Percentiles rank a stretch among this genome's conserved stretches.
Conservation (phyloP, 2,113 vertebrate genomes). For the Pachypanchax playfairii region DNA sequence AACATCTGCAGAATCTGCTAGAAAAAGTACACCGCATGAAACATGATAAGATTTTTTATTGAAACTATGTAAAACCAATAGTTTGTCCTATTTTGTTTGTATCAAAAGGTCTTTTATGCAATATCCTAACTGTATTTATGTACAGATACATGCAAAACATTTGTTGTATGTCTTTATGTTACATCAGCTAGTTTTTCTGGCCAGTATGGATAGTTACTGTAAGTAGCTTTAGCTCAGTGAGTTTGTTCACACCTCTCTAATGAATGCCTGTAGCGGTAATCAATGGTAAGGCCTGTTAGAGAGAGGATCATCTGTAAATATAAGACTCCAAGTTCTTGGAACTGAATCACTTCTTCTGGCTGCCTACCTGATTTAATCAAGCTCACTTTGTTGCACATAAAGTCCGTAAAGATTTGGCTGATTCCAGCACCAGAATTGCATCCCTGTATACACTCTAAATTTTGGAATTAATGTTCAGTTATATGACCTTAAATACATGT, state of each 20-base stretch:
- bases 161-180: not conserved
- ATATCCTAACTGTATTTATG: not conserved
- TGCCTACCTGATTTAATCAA: constrained; percentile 4
- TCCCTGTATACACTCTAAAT: not conserved
- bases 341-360: constrained; percentile 6
- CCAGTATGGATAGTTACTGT: not conserved
- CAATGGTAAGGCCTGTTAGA: not conserved
- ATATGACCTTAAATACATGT: too few species aligned
- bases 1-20: not conserved
- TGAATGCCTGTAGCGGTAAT: constrained; percentile 4
- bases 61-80: too few species aligned
- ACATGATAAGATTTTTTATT: too few species aligned
- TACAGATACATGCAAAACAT: not conserved
- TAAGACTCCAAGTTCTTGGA: not conserved
- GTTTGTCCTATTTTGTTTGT: not conserved
- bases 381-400: not conserved
- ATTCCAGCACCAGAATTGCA: too few species aligned
- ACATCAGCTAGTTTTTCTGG: not conserved
- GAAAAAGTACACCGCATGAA: not conserved
- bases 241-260: not conserved
- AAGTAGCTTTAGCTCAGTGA: not conserved
- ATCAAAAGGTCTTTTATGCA: not conserved
- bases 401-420: not conserved
- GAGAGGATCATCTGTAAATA: constrained; percentile 3
- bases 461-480: too few species aligned